Evolutionary conservation across 2,888 invertebrate genomes (phyloP), one percentile per base, ranked within the genome.

Genomic region (Agonum fuliginosum): DNA sequence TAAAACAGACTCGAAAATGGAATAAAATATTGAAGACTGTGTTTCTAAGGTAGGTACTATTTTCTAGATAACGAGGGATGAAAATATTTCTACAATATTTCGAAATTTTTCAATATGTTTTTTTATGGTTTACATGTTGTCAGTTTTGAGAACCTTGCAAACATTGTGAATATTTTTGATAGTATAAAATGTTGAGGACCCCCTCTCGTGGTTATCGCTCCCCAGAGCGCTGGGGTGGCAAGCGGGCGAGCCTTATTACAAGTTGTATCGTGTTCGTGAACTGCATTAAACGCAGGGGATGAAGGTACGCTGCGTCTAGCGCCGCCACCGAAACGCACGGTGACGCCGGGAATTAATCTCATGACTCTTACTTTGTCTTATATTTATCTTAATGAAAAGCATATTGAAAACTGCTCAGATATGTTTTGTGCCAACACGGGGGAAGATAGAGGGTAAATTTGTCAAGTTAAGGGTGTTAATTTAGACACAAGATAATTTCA

Each of bases 321-420:
- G 54, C 24, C 22, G 54, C 54, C 54, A 12, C 46, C 46, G 17
- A n/a, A 43, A 43, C 43, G 17, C 14, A 17, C 54, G 54, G 24
- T 24, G 27, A 24, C 27, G 12, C 30, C 4, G 58, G 17, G 58
- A 62, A 62, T 30, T 62, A 62, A 62, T 62, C 30, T 62, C 27
- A 30, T 62, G 58, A 17, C 27, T 62, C 1, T 17, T 14, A 30
- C 22, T 22, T 30, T 62, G 58, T 58, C 58, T 54, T 54, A 43
- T 17, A 46, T 46, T 46, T 22, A 3, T 48, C 46, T 5, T 51
- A 54, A 54, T 54, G 54, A 24, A 54, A 12, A 54, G 22, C 12
- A 12, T 54, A 54, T 54, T 54, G 54, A 54, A 54, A 54, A 54
- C 48, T 54, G n/a, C n/a, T n/a, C n/a, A n/a, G n/a, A n/a, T n/a